Evolutionary conservation across 2,797 vertebrate species (phyloP), one percentile per base, ranked within the genome.

Genomic region (Amblyraja radiata): DNA sequence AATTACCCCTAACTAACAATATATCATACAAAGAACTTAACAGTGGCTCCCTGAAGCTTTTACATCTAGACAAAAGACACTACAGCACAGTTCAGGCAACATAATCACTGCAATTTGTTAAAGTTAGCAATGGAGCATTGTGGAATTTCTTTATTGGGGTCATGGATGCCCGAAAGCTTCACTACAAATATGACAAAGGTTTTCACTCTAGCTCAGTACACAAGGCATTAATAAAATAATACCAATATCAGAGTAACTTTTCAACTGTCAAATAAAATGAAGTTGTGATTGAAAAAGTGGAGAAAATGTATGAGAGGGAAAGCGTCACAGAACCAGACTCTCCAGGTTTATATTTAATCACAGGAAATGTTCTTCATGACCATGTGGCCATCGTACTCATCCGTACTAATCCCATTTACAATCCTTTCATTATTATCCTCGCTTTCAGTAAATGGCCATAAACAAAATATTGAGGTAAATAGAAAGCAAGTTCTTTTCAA

Each of bases 261-360:
- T 68, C 21, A 86, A 61, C 61, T n/a, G 28, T 86, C 58, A 86
- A 86, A 86, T 32, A n/a, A 86, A 63, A 32, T 88, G n/a, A n/a
- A 7, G 65, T 14, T 36, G 16, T 23, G n/a, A 88, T 68, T 36
- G 61, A 68, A 88, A 61, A 32, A 21, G 61, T 88, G 84, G 63
- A 36, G 28, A 36, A 32, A 68, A 68, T 18, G n/a, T 10, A 25
- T 21, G 6, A 73, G 21, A 73, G 21, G 25, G 18, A 73, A 74
- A 74, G 71, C 21, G 23, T 25, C 18, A 74, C 21, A 74, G 21
- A 74, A 74, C 21, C 16, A 74, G 71, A 23, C 6, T 23, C 71
- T 25, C 7, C 18, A 23, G 46, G 46, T 54, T 54, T 54, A 46
- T 54, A 54, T 0, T 54, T 54, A 54, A 54, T 54, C 46, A 54